Evolutionary conservation across 2,797 vertebrate genomes (phyloP).

Genomic region (Tragelaphus oryx): DNA sequence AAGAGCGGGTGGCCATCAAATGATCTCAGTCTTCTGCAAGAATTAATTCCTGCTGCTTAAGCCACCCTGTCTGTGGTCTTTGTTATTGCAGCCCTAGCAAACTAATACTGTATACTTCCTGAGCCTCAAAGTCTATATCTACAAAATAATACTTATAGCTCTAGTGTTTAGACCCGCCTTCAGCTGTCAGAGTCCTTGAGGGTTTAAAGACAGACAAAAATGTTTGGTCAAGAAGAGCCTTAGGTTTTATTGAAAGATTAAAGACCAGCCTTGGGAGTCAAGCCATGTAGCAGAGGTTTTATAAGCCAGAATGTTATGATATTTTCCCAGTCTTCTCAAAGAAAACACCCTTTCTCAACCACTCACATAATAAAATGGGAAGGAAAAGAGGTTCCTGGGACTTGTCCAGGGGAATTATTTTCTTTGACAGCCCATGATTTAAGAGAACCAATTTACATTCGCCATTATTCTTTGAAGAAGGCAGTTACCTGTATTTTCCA

Average conservation of each 20-base stretch:
- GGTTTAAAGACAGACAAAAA: neutral
- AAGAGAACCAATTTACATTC: neutral
- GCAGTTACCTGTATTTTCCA: neutral
- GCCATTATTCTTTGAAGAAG: neutral
- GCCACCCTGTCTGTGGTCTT: neutral
- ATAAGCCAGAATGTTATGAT: neutral
- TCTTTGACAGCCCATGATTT: neutral
- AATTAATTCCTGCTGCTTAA: neutral
- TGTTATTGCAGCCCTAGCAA: neutral
- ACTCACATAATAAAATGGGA: neutral
- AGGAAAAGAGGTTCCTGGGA: neutral
- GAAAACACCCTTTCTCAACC: neutral
- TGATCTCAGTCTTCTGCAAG: neutral
- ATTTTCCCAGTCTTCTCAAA: neutral
- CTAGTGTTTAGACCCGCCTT: neutral
- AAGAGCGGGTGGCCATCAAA: neutral
- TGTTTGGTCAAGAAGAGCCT: neutral
- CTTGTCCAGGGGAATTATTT: neutral
- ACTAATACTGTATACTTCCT: neutral
- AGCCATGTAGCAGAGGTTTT: neutral
- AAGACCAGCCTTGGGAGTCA: neutral
- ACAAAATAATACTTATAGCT: neutral
- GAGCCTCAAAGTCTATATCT: neutral
- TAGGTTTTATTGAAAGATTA: neutral
- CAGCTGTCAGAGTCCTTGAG: neutral